phyloP scores from a whole-genome alignment of 1,140 invertebrate genomes.

The Papilio xuthus region DNA sequence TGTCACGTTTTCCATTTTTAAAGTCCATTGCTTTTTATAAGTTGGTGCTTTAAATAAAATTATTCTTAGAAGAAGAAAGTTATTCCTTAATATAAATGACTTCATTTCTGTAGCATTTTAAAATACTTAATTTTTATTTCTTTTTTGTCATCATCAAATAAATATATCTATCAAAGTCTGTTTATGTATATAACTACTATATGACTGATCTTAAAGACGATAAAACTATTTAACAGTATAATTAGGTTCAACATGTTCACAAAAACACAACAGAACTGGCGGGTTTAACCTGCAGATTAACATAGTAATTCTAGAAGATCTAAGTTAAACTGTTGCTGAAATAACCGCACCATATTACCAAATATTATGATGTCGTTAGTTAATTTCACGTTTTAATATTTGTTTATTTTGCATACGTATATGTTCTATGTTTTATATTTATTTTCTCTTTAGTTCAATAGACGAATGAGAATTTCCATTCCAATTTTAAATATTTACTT shows the following conservation, averaged over 20 bases:
- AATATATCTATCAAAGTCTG: too few species aligned
- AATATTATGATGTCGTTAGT: too few species aligned
- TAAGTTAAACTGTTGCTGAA: not conserved
- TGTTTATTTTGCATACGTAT: too few species aligned
- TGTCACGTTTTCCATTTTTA: conserved; percentile 37
- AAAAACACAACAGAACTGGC: not conserved
- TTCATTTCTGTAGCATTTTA: not conserved
- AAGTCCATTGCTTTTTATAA: conserved; percentile 33
- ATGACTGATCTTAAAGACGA: not conserved
- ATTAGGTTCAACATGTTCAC: not conserved
- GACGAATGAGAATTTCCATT: conserved; percentile 32
- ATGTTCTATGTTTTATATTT: not conserved
- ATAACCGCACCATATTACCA: not conserved
- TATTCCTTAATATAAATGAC: not conserved
- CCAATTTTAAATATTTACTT: conserved; percentile 49
- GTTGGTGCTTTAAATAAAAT: conserved; percentile 21
- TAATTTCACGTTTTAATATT: too few species aligned
- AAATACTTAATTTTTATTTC: not conserved
- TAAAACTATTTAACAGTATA: too few species aligned
- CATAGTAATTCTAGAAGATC: not conserved
- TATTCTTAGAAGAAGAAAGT: conserved; percentile 12
- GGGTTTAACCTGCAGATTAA: not conserved
- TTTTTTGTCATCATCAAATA: not conserved
- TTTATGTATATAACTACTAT: too few species aligned
- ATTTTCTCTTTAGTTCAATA: conserved; percentile 8